phyloP scores from a whole-genome alignment of 2,888 invertebrate genomes.

The Hydriomena furcata region DNA sequence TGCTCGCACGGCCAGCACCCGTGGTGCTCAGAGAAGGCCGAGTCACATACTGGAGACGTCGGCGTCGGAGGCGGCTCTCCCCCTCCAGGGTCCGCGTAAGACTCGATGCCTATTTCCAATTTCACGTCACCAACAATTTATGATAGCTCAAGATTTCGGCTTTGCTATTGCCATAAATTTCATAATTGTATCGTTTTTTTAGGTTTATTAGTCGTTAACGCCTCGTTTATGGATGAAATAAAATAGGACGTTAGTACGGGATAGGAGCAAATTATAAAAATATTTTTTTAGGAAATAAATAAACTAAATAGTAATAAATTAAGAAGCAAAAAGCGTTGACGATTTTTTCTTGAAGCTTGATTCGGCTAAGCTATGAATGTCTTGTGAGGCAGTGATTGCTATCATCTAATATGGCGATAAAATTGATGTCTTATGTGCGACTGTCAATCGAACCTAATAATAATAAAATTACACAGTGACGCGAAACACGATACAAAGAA shows the following conservation, averaged over 20 bases:
- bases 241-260: constrained; percentile 58
- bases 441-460: constrained; percentile 19
- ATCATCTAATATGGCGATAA: constrained; percentile 56
- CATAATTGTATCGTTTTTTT: constrained; percentile 8
- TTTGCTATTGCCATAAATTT: constrained; percentile 42
- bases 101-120: constrained; percentile 73
- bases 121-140: constrained; percentile 32
- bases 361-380: constrained; percentile 81
- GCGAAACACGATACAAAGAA: constrained; percentile 17
- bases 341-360: constrained; percentile 67
- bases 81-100: constrained; percentile 76
- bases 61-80: constrained; percentile 76
- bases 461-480: constrained; percentile 14
- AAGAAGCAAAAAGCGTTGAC: constrained; percentile 79
- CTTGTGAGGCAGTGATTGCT: constrained; percentile 83
- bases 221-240: constrained; percentile 55
- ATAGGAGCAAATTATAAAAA: constrained; percentile 60
- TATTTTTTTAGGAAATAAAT: constrained; percentile 55
- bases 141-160: constrained; percentile 10
- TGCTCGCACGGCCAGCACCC: constrained; percentile 79
- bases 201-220: constrained; percentile 44
- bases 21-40: constrained; percentile 77
- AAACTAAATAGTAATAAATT: constrained; percentile 64
- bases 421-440: constrained; percentile 21
- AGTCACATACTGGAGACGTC: constrained; percentile 78